Evolutionary conservation across 2,113 vertebrate genomes (phyloP), one percentile per base, ranked within the genome.

Genomic region (Misgurnus mizolepis): DNA sequence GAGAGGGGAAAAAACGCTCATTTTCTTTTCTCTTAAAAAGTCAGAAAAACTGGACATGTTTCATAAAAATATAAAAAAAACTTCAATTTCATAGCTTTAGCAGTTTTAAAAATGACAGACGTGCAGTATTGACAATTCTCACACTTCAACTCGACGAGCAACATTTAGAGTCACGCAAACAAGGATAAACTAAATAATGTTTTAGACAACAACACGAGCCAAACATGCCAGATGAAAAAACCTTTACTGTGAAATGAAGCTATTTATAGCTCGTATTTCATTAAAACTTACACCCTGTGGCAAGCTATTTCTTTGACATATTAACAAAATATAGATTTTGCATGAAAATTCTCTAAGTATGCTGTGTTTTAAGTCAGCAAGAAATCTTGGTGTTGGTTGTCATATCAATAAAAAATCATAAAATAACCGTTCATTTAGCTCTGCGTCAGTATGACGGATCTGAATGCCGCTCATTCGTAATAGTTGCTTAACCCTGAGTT

Each of bases 401-500:
- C 81, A 79, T 34, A 83, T 83, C 69, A 85, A 75, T 77, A 60
- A 49, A 61, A 81, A 75, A 78, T 78, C 61, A 74, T 69, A 80
- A 85, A 66, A 75, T 86, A 70, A 69, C 71, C 68, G 71, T 56
- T 81, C 76, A 69, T 83, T 81, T 78, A 86, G 69, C 58, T 47
- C 66, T 55, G 65, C 67, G 77, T 81, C 78, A 79, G 72, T 65
- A 67, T 60, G 55, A 62, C 60, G 68, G 71, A 83, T 82, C 71
- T 68, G 56, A 64, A 74, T 8, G 12, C 65, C 65, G 75, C 56
- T 81, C 84, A 45, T 78, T 69, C 64, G 65, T 82, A 84, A 86
- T 71, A 79, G 66, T 75, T 68, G 75, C 58, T 86, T 84, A 82
- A 84, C 83, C 75, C 83, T 78, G 74, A 80, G 83, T 62, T 66